These are phyloP conservation scores for Drosophila glabriapex DNA, from an alignment of 2,888 invertebrate genomes.

Conservation along the genomic window DNA sequence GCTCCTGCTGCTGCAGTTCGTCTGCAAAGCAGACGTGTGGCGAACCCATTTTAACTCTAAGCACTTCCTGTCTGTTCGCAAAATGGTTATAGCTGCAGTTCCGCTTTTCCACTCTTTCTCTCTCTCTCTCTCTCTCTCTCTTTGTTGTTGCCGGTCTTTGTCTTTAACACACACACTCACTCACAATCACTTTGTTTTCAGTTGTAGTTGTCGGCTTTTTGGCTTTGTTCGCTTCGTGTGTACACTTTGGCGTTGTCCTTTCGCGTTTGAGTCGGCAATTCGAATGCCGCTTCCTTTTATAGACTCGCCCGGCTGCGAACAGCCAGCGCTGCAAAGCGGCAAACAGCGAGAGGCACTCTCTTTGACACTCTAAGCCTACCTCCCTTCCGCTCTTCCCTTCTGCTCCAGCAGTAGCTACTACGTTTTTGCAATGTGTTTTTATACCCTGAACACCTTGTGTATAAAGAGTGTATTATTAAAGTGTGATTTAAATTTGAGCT, in stretches of 20 bases:
- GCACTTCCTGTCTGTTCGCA: constrained; percentile 11
- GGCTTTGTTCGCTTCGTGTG: constrained; percentile 50
- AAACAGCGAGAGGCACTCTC: constrained; percentile 6
- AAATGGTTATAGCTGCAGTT: constrained; percentile 19
- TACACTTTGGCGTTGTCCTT: constrained; percentile 72
- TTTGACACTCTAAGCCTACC: constrained; percentile 5
- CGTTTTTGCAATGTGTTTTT: constrained; percentile 41
- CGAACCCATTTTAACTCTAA: constrained; percentile 59
- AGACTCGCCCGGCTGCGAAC: constrained; percentile 69
- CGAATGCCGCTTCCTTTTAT: constrained; percentile 81
- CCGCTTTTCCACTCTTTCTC: constrained; percentile 24
- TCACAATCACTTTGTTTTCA: constrained; percentile 1
- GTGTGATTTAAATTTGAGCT: background rate
- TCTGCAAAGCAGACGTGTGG: constrained; percentile 81
- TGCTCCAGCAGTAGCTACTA: constrained; percentile 13
- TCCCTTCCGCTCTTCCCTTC: constrained; percentile 1
- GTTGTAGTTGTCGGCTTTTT: constrained; percentile 46
- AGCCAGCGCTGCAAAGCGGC: constrained; percentile 46
- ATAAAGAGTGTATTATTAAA: background rate
- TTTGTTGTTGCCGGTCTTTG: constrained; percentile 74
- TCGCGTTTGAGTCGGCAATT: constrained; percentile 81
- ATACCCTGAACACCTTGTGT: background rate
- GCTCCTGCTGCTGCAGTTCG: constrained; percentile 56
- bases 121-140: background rate
- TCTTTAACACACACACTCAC: constrained; percentile 28